A percentile compares a stretch with the other conserved stretches of the same genome.
Conservation (phyloP, 2,888 invertebrate species). For the Adelphocoris suturalis region DNA sequence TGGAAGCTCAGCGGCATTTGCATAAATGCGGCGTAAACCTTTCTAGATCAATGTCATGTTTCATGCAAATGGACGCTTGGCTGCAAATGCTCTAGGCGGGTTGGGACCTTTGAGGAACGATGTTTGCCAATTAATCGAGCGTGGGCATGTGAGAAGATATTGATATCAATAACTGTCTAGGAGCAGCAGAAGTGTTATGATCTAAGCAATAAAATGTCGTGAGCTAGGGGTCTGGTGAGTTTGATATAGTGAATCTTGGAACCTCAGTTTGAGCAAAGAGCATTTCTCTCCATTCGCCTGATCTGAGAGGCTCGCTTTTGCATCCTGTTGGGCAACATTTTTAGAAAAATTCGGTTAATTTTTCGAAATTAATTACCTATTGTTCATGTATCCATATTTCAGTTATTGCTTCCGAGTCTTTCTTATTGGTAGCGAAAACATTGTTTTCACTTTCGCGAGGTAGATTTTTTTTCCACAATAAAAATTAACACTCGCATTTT, state of each 20-base stretch:
- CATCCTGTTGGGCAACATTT: too few species aligned
- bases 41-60: constrained; percentile 47
- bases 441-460: too few species aligned
- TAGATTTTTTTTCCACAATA: too few species aligned
- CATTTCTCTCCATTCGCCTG: background rate
- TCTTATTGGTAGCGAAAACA: too few species aligned
- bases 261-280: background rate
- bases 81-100: constrained; percentile 31
- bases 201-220: background rate
- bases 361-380: too few species aligned
- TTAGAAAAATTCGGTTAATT: too few species aligned
- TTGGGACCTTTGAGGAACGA: constrained; percentile 28
- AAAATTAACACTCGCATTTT: too few species aligned
- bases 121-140: constrained; percentile 58
- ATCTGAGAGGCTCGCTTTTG: too few species aligned
- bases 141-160: constrained; percentile 61
- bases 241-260: background rate
- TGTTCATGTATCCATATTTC: too few species aligned
- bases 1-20: background rate
- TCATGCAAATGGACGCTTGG: constrained; percentile 49
- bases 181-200: constrained; percentile 42
- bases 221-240: background rate
- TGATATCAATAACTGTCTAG: constrained; percentile 51
- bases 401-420: too few species aligned
- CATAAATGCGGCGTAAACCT: constrained; percentile 40